phyloP scores from a whole-genome alignment of 2,797 vertebrate genomes.

The Orientallactaga sibirica region DNA sequence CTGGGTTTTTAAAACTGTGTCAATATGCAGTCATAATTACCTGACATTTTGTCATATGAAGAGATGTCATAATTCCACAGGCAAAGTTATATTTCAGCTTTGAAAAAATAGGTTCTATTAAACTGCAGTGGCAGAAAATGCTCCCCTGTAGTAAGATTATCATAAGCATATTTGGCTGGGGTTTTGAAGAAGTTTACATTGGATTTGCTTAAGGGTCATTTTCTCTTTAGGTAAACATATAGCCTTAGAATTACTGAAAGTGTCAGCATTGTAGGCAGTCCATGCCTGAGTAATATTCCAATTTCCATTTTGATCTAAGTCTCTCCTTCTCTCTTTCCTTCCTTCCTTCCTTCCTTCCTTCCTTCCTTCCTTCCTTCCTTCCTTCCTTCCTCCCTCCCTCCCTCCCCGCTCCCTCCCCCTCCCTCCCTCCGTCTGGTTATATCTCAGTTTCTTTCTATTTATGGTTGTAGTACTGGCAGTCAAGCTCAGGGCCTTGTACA shows the following conservation, averaged over 20 bases:
- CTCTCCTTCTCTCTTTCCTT: too few species aligned
- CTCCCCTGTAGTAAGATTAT: background rate
- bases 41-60: slow-evolving; percentile 15
- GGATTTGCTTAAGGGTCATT: slow-evolving; percentile 17
- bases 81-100: slow-evolving; percentile 4
- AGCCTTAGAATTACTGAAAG: slow-evolving; percentile 20
- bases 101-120: background rate
- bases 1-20: background rate
- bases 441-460: background rate
- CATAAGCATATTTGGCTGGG: background rate
- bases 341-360: too few species aligned
- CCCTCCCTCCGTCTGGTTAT: too few species aligned
- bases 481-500: background rate
- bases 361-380: too few species aligned
- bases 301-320: background rate
- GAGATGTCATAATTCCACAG: slow-evolving; percentile 17
- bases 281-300: background rate
- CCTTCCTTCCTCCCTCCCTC: too few species aligned
- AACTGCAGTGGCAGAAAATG: slow-evolving; percentile 10
- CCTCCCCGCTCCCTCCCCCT: too few species aligned
- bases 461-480: background rate
- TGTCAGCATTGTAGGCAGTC: background rate
- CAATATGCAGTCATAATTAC: background rate
- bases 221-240: background rate
- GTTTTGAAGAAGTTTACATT: background rate